These are phyloP conservation scores for Gallinago undulata DNA, from an alignment of 2,113 vertebrate genomes.

Conservation along the genomic window DNA sequence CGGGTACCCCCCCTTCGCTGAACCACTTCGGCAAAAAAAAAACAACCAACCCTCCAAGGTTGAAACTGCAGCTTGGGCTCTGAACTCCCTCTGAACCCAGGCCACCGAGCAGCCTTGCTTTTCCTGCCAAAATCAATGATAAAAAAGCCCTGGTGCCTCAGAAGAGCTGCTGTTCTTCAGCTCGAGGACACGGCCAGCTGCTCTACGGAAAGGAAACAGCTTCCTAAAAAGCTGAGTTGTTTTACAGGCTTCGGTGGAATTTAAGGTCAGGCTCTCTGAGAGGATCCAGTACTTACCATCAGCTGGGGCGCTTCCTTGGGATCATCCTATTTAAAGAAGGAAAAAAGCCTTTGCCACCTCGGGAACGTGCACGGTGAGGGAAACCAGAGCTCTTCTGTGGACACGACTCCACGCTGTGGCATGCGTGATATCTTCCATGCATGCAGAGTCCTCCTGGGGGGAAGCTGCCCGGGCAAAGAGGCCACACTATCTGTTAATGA, in stretches of 20 bases:
- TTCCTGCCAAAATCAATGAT: neutral
- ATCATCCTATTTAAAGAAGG: neutral
- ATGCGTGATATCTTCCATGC: neutral
- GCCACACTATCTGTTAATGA: neutral
- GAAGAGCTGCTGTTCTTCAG: neutral
- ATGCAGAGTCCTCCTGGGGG: neutral
- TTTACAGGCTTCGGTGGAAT: neutral
- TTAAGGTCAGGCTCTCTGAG: neutral
- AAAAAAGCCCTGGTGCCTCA: neutral
- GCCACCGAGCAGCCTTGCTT: neutral
- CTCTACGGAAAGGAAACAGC: neutral
- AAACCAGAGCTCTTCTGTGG: neutral
- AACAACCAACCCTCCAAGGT: neutral
- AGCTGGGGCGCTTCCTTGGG: neutral
- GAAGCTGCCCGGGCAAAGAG: neutral
- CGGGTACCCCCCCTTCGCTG: no score
- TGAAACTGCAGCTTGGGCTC: neutral
- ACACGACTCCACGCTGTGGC: neutral
- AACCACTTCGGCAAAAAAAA: neutral
- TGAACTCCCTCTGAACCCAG: neutral
- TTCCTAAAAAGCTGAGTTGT: neutral
- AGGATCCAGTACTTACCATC: neutral
- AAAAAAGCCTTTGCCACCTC: neutral
- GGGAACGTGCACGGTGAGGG: neutral
- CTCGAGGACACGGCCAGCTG: neutral